A percentile compares a stretch with the other conserved stretches of the same genome.
phyloP scores from a whole-genome alignment of 2,113 vertebrate genomes.

The Pedetes capensis region DNA sequence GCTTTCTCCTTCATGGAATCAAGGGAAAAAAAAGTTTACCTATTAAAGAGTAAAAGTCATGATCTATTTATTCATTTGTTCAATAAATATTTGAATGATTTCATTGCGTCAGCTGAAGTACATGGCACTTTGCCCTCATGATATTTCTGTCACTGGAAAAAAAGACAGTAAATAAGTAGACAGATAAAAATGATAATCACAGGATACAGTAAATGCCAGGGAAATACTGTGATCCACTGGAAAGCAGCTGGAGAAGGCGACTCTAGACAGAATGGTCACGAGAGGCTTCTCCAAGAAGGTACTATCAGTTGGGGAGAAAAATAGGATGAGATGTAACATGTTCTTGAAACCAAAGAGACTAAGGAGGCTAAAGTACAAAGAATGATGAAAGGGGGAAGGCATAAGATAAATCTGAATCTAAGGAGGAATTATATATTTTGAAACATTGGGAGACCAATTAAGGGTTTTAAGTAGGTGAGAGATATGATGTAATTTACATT shows the following conservation, averaged over 20 bases:
- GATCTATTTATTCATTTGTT: not conserved
- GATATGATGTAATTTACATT: constrained; percentile 2
- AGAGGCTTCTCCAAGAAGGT: not conserved
- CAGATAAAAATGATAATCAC: not conserved
- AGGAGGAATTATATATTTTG: not conserved
- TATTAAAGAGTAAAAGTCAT: constrained; percentile 2
- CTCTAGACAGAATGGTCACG: not conserved
- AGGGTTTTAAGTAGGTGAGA: constrained; percentile 10
- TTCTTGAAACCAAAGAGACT: not conserved
- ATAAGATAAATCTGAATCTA: not conserved
- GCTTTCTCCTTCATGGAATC: not conserved
- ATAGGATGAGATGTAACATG: not conserved
- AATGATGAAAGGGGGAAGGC: not conserved
- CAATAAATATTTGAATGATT: constrained; percentile 8
- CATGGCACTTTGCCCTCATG: not conserved
- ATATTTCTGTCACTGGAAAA: not conserved
- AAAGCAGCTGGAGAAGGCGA: not conserved
- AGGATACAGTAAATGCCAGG: not conserved
- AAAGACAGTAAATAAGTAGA: not conserved
- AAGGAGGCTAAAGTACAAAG: not conserved
- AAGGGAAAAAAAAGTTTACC: constrained; percentile 20
- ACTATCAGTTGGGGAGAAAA: not conserved
- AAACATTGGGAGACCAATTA: not conserved
- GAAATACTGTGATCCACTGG: not conserved
- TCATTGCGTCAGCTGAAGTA: not conserved